A percentile compares a stretch with the other conserved stretches of the same genome.
Conservation (phyloP, 1,140 invertebrate genomes). For the Eciton burchellii region DNA sequence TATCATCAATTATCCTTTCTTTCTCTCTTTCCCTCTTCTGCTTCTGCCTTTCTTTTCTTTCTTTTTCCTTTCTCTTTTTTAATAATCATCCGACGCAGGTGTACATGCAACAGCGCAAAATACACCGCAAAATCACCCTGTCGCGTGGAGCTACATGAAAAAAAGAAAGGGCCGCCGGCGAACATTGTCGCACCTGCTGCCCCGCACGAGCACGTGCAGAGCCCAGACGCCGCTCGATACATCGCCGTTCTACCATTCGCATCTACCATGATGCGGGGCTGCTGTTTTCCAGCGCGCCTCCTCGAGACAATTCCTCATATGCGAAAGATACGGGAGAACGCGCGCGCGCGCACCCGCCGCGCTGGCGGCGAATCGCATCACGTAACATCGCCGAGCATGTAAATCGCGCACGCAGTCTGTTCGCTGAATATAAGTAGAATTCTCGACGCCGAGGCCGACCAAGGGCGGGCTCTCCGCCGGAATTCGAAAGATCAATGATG, state of each 20-base stretch:
- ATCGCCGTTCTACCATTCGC: not conserved
- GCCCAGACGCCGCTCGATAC: not conserved
- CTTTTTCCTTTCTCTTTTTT: not conserved
- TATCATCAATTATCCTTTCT: not conserved
- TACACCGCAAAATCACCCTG: not conserved
- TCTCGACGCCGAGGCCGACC: conserved; percentile 59
- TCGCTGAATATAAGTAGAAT: conserved; percentile 71
- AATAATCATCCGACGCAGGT: not conserved
- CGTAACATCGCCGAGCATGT: conserved; percentile 41
- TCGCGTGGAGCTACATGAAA: not conserved
- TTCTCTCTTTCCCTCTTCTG: not conserved
- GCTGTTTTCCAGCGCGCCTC: not conserved
- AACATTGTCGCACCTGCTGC: conserved; percentile 17
- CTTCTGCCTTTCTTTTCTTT: not conserved
- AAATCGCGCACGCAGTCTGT: conserved; percentile 60
- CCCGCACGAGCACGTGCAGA: too few relatives aligned
- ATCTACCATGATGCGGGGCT: not conserved
- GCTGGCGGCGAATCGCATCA: conserved; percentile 35
- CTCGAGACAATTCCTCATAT: not conserved
- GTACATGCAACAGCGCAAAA: not conserved
- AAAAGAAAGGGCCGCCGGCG: not conserved
- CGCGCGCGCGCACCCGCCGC: too few relatives aligned
- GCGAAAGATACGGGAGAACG: not conserved
- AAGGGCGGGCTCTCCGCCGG: conserved; percentile 61
- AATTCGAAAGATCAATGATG: conserved; percentile 76